Conservation (phyloP, 2,797 vertebrate species). For the Enteromius argenteus region DNA sequence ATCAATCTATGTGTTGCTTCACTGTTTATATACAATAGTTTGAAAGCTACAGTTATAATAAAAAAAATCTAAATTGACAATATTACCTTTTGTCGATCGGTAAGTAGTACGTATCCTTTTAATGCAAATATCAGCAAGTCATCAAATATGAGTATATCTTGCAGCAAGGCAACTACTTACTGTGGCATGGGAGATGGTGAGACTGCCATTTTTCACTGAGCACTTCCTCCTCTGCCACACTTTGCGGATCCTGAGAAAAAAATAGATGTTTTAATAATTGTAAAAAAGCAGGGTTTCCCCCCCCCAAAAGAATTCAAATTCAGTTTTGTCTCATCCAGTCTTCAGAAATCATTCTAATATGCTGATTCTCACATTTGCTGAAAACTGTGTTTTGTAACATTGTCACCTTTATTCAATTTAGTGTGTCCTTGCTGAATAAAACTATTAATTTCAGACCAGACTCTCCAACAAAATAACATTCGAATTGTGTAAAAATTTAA, state of each 20-base stretch:
- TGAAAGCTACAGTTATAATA: not conserved
- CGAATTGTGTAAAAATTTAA: not conserved
- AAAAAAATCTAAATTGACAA: not conserved
- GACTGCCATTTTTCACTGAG: slow-evolving; percentile 87
- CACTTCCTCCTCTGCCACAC: slow-evolving; percentile 91
- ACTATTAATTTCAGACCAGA: not conserved
- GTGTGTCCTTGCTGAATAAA: not conserved
- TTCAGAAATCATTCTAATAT: not conserved
- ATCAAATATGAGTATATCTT: not conserved
- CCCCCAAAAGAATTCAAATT: not conserved
- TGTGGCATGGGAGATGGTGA: slow-evolving; percentile 91
- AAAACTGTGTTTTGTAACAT: not conserved
- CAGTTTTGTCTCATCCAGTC: not conserved
- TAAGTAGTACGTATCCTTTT: not conserved
- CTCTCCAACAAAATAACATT: not conserved
- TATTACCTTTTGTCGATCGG: not conserved
- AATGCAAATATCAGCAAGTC: not conserved
- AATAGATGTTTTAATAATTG: not conserved
- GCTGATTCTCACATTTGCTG: not conserved
- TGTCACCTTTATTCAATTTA: not conserved
- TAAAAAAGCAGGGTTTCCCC: not conserved
- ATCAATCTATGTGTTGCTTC: not conserved
- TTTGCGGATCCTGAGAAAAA: slow-evolving; percentile 81
- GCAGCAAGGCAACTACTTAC: slow-evolving; percentile 68
- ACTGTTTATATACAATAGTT: not conserved